Base-by-base conservation (phyloP, 2,797 vertebrate genomes). In the Sebastes taczanowskii region DNA sequence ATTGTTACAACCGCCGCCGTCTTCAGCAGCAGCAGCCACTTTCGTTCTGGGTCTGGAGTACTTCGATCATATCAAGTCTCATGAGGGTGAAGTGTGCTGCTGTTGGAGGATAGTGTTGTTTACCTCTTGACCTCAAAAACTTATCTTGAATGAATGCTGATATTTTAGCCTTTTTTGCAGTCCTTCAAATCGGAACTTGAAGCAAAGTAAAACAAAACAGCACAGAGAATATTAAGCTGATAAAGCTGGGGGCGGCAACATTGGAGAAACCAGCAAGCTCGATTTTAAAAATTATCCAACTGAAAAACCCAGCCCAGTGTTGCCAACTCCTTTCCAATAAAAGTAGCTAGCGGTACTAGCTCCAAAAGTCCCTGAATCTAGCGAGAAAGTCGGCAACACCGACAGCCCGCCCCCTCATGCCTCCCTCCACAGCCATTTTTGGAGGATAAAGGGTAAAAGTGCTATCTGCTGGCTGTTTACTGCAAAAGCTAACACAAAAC, bases 1-100 rank as follows among this genome's bases (percentile, higher is more conserved):
- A 56, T 84, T 79, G 72, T 80, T 72, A 80, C 63, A 75, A 32
- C 56, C 53, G 25, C 46, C 29, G 46, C 9, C 8, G 8, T 73
- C 63, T 53, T 82, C 73, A 46, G 46, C 74, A 60, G 62, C 73
- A 52, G 71, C 52, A 23, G 55, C 34, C 73, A 60, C 18, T 46
- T 78, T 85, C 6, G 10, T 53, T 67, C 23, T 70, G 46, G 29
- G 58, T 67, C 58, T 61, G 11, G 25, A 83, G 76, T 58, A 53
- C 29, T 64, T 35, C 9, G 11, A 77, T 77, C 56, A 67, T 23
- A 70, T 80, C 30, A 55, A 23, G 11, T 46, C 68, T 85, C 83
- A 29, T 27, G 59, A 69, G 60, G 29, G 23, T 34, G 58, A 82
- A 61, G 58, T 30, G 25, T 71, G 34, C 56, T 29, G 34, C 4